Evolutionary conservation across 2,888 invertebrate species (phyloP), one percentile per base, ranked within the genome.

Genomic region (Polyommatus icarus): DNA sequence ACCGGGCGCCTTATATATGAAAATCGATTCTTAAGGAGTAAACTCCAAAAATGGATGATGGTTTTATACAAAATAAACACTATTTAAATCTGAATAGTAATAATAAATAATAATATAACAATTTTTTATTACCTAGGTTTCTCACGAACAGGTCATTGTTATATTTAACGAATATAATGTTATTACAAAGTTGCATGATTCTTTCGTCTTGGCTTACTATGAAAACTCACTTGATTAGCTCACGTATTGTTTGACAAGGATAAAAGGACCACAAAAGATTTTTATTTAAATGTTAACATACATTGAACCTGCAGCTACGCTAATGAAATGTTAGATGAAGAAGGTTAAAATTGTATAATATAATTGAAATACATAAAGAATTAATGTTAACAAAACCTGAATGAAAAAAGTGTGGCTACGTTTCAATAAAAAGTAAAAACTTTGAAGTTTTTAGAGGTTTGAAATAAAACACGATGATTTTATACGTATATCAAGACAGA

Each of bases 111-210:
- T 46, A 24, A 15, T 46, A 46, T 24, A 73, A 46, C 73, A 73
- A 73, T 20, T 10, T 40, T 46, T 73, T 20, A 73, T 46, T 24
- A n/a, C 20, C 73, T 46, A 46, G 20, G 15, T 50, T 73, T 46
- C 73, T 24, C 73, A 46, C 24, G 40, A 73, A 46, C 24, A 20
- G 32, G 20, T 73, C 20, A 20, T 24, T 24, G 20, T 46, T 46
- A 46, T 40, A 72, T 20, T 40, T 40, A 20, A n/a, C 8, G n/a
- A 40, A 75, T 24, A 46, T 61, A 61, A 61, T 73, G 15, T 72
- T 72, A n/a, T 72, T 75, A 54, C 54, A 75, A 29, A 32, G 73
- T 75, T 24, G 75, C 50, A 75, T 50, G 75, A 75, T 75, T 24
- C 50, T 75, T 75, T 75, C n/a, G 50, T 75, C 50, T 29, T 75